These are phyloP conservation scores for Ptychoptera contaminata DNA, from an alignment of 2,888 invertebrate genomes.

Conservation along the genomic window DNA sequence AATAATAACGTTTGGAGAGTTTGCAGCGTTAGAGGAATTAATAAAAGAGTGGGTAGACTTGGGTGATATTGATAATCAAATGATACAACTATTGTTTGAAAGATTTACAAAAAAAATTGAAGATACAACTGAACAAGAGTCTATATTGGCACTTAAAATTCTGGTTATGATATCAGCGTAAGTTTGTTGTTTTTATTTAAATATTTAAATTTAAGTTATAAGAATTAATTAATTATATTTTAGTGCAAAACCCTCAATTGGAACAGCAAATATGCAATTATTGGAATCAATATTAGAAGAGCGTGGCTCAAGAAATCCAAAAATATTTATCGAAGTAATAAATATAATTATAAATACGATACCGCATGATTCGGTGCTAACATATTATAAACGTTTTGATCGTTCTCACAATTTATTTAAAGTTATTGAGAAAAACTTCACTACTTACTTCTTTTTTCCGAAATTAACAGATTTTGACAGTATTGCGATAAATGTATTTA, in stretches of 20 bases:
- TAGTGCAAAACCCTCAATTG: constrained; percentile 41
- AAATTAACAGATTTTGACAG: constrained; percentile 34
- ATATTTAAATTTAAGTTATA: not conserved
- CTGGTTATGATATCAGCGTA: constrained; percentile 58
- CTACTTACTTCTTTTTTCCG: constrained; percentile 31
- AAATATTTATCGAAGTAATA: constrained; percentile 23
- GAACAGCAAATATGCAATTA: constrained; percentile 52
- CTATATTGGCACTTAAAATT: constrained; percentile 56
- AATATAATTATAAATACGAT: constrained; percentile 24
- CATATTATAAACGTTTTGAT: constrained; percentile 25
- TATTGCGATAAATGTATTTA: constrained; percentile 36
- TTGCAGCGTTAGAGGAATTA: constrained; percentile 43
- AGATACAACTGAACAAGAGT: constrained; percentile 51
- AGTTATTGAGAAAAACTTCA: constrained; percentile 29
- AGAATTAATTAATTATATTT: constrained; percentile 15
- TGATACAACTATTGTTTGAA: constrained; percentile 67
- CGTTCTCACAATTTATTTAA: constrained; percentile 19
- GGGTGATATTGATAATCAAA: constrained; percentile 37
- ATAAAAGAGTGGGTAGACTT: constrained; percentile 43
- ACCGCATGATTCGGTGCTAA: constrained; percentile 20
- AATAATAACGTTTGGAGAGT: constrained; percentile 40
- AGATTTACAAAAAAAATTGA: constrained; percentile 59
- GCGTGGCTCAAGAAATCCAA: constrained; percentile 23
- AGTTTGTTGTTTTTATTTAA: constrained; percentile 11
- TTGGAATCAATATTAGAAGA: constrained; percentile 42